Conservation (phyloP, 2,888 invertebrate genomes). For the Nymphalis urticae region DNA sequence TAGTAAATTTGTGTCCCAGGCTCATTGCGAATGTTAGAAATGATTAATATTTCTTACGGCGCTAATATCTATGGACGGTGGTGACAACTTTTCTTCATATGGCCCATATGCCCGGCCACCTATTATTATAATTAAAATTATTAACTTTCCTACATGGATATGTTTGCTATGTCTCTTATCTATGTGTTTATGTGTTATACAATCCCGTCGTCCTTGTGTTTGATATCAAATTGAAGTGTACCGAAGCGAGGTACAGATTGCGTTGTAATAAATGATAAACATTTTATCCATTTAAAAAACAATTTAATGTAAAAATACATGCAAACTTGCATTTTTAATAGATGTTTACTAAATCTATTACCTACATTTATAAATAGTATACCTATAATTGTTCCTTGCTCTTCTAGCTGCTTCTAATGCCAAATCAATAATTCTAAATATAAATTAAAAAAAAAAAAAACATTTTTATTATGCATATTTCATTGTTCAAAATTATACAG, state of each 20-base stretch:
- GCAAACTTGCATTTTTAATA: not conserved
- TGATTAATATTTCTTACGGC: too few species aligned
- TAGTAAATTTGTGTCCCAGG: too few species aligned
- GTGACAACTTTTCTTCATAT: too few species aligned
- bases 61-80: too few species aligned
- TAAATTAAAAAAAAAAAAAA: not conserved
- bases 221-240: conserved; percentile 18
- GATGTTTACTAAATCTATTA: not conserved
- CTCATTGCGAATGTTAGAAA: too few species aligned
- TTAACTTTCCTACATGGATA: not conserved
- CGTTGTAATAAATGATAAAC: conserved; percentile 19
- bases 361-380: conserved; percentile 6
- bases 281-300: conserved; percentile 21
- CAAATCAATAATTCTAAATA: not conserved
- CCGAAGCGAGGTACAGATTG: not conserved
- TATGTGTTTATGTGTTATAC: not conserved
- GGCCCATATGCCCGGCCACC: too few species aligned
- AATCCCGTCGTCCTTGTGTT: conserved; percentile 7
- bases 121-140: not conserved
- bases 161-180: not conserved
- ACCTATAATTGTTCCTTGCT: conserved; percentile 3
- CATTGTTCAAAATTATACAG: conserved; percentile 4
- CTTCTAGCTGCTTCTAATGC: not conserved
- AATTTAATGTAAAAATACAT: conserved; percentile 35
- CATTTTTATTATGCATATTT: not conserved